Evolutionary conservation across 2,797 vertebrate species (phyloP).

Genomic region (Coracias cyanogaster): DNA sequence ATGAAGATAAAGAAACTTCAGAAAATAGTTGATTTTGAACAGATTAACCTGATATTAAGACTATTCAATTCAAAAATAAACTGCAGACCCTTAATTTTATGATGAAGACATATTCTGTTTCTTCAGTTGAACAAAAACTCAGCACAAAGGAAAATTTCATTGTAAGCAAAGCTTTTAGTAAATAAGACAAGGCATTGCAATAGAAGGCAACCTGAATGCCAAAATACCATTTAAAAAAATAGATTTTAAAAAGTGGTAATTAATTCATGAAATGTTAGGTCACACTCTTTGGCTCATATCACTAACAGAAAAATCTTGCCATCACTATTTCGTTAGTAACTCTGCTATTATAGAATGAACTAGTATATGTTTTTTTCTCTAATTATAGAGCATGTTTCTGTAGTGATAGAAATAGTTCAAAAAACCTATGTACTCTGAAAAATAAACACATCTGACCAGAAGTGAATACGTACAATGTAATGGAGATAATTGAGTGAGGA

Average conservation of each 20-base stretch:
- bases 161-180: not conserved
- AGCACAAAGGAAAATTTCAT: not conserved
- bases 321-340: not conserved
- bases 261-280: not conserved
- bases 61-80: not conserved
- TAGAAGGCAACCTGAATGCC: not conserved
- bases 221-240: not conserved
- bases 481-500: not conserved
- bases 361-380: not conserved
- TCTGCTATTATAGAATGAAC: not conserved
- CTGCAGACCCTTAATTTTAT: not conserved
- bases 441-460: not conserved
- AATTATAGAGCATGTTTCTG: not conserved
- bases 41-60: not conserved
- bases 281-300: not conserved
- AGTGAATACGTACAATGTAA: not conserved
- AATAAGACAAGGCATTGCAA: not conserved
- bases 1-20: not conserved
- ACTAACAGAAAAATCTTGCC: not conserved
- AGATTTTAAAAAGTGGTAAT: not conserved
- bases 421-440: not conserved
- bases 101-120: not conserved
- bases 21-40: not conserved
- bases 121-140: conserved; percentile 1
- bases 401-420: not conserved